Evolutionary conservation across 2,888 invertebrate species (phyloP).

Genomic region (Stictocephala bisonia): DNA sequence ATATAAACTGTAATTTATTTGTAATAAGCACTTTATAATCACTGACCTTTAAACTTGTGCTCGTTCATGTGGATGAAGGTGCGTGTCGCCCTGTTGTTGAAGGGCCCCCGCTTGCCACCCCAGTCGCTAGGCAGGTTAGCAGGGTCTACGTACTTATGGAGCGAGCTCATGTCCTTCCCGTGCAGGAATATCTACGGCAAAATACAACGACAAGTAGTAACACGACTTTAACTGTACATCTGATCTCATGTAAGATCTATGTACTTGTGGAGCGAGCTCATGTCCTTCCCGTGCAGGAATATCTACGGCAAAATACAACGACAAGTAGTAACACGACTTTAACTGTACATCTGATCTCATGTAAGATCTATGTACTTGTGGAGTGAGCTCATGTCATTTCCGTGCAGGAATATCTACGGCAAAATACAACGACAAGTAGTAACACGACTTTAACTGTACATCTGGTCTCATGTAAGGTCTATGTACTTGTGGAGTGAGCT

Average conservation of each 20-base stretch:
- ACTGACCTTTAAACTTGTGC: slow-evolving; percentile 54
- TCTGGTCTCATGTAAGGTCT: too few species aligned
- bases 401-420: too few species aligned
- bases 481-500: too few species aligned
- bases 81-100: slow-evolving; percentile 49
- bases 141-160: slow-evolving; percentile 64
- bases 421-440: too few species aligned
- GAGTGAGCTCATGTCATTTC: too few species aligned
- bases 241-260: slow-evolving; percentile 63
- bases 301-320: too few species aligned
- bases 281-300: slow-evolving; percentile 65
- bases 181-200: slow-evolving; percentile 66
- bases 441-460: too few species aligned
- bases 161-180: slow-evolving; percentile 63
- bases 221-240: too few species aligned
- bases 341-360: too few species aligned
- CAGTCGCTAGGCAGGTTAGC: slow-evolving; percentile 65
- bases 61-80: slow-evolving; percentile 53
- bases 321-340: too few species aligned
- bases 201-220: too few species aligned
- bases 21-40: not conserved
- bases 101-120: slow-evolving; percentile 60
- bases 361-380: too few species aligned
- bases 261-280: slow-evolving; percentile 63
- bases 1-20: not conserved